phyloP scores from a whole-genome alignment of 1,140 invertebrate species.

The Druon quercuslanigerum region DNA sequence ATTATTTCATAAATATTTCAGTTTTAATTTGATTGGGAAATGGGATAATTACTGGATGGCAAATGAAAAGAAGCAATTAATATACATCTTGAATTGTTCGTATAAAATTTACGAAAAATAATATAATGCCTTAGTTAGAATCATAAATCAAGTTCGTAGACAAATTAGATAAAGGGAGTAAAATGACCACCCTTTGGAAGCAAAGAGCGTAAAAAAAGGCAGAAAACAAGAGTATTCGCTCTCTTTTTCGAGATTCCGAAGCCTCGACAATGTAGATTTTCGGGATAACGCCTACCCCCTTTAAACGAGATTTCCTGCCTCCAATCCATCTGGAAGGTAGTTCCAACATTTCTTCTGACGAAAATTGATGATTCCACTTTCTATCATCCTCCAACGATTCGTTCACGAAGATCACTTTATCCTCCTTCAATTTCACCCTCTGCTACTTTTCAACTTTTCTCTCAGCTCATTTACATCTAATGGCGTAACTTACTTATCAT shows the following conservation, averaged over 20 bases:
- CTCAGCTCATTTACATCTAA: neutral
- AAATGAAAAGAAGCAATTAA: neutral
- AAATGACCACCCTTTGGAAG: neutral
- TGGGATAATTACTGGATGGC: neutral
- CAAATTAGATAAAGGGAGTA: neutral
- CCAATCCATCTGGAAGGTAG: too few relatives aligned
- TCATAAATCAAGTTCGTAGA: constrained; percentile 4
- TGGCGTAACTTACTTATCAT: neutral
- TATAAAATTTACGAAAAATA: neutral
- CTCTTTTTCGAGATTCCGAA: neutral
- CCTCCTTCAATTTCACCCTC: constrained; percentile 10
- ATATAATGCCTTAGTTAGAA: neutral
- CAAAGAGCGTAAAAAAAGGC: neutral
- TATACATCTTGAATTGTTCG: constrained; percentile 3
- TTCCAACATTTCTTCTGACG: neutral
- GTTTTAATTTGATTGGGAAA: neutral
- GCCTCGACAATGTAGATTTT: neutral
- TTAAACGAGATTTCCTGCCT: neutral
- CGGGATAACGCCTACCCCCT: constrained; percentile 5
- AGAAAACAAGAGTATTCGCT: neutral
- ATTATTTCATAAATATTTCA: constrained; percentile 35
- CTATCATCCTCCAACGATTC: constrained; percentile 1
- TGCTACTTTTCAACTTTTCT: neutral
- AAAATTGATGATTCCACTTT: constrained; percentile 19
- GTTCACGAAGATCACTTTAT: neutral